These are phyloP conservation scores for Ptychodera flava DNA, from an alignment of 35 echinoderm and acorn worm genomes.

Conservation along the genomic window DNA sequence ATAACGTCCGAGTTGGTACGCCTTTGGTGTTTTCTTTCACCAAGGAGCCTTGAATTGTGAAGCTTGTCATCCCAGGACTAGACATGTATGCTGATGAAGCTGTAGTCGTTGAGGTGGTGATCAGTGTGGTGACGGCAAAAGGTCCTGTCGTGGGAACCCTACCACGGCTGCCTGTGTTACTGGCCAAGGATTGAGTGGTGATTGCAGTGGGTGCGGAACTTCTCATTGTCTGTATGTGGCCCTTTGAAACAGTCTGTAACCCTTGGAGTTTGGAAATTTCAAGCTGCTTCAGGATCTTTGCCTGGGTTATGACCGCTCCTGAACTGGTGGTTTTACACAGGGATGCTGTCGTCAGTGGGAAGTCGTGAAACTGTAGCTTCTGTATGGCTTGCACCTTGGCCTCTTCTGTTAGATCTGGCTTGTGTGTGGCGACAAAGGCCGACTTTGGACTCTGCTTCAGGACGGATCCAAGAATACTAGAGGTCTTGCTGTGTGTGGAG, in stretches of 20 bases:
- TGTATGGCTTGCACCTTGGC: conserved; percentile 89
- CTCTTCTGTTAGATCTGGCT: conserved; percentile 2
- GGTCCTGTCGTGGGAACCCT: not conserved
- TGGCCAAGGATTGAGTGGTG: not conserved
- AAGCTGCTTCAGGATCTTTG: conserved; percentile 88
- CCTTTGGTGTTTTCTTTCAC: not conserved
- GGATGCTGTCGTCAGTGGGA: conserved; percentile 92
- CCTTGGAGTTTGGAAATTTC: not conserved
- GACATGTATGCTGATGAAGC: not conserved
- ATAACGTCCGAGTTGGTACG: not conserved
- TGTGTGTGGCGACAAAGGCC: not conserved
- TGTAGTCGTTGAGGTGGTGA: not conserved
- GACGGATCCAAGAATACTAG: not conserved
- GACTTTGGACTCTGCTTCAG: not conserved
- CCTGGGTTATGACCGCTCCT: conserved; percentile 48
- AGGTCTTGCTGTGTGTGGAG: not conserved
- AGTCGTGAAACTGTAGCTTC: conserved; percentile 98
- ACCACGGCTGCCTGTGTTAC: not conserved
- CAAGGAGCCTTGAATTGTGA: not conserved
- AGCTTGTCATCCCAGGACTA: not conserved
- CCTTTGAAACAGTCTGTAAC: not conserved
- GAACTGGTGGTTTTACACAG: conserved; percentile 25
- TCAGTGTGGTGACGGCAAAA: not conserved
- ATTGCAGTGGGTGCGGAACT: not conserved
- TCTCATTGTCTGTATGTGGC: not conserved